phyloP scores from a whole-genome alignment of 2,797 vertebrate genomes.

The Sebastolobus alascanus region DNA sequence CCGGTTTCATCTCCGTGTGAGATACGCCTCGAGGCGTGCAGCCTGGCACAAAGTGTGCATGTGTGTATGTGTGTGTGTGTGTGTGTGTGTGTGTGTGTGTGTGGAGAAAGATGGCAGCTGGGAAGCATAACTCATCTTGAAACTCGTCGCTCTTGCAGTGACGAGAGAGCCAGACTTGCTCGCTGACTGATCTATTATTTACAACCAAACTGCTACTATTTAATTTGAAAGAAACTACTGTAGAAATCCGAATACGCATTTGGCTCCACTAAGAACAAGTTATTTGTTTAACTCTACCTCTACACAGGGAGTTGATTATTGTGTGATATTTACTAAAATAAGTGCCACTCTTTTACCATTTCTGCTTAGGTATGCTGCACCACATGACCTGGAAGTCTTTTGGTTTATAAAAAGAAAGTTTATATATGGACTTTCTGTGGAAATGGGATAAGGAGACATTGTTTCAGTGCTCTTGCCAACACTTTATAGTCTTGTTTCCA shows the following conservation, averaged over 20 bases:
- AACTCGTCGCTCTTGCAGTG: constrained; percentile 51
- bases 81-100: constrained; percentile 22
- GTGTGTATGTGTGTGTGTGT: constrained; percentile 7
- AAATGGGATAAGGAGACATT: constrained; percentile 60
- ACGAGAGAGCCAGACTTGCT: constrained; percentile 48
- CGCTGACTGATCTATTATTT: constrained; percentile 57
- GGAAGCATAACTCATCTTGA: constrained; percentile 71
- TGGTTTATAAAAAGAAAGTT: constrained; percentile 69
- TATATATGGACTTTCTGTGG: constrained; percentile 55
- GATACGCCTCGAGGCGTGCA: constrained; percentile 57
- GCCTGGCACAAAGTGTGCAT: constrained; percentile 63
- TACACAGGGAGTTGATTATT: constrained; percentile 26
- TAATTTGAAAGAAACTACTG: constrained; percentile 53
- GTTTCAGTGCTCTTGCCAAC: constrained; percentile 67
- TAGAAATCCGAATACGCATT: constrained; percentile 38
- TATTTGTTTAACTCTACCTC: constrained; percentile 11
- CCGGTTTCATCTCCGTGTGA: constrained; percentile 67
- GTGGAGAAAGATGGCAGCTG: constrained; percentile 64
- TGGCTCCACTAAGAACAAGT: constrained; percentile 24
- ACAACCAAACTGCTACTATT: constrained; percentile 54
- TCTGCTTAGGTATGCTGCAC: constrained; percentile 36
- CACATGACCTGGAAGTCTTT: constrained; percentile 51
- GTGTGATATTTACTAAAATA: not conserved
- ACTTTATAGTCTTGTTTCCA: constrained; percentile 81
- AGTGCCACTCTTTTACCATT: constrained; percentile 15